Base-by-base conservation (phyloP, 2,888 invertebrate species). In the Thalpophila matura region DNA sequence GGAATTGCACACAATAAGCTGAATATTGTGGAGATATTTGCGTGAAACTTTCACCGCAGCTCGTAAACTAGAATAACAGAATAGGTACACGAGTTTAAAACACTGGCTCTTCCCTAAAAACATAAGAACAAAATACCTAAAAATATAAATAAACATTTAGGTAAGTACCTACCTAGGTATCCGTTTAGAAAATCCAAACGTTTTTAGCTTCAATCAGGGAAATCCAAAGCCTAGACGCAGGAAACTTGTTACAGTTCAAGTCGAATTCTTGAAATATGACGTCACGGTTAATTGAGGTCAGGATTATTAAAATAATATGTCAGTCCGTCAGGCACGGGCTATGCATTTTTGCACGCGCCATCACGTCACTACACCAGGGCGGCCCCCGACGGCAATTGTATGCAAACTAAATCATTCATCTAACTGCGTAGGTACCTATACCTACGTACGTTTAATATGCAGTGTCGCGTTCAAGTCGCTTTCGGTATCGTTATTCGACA, bases 261-360 rank as follows among this genome's bases (percentile, higher is more conserved):
- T 50, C n/a, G 12, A 33, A 40, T 53, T 45, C 49, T 49, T 56
- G 47, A 24, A 14, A 38, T 7, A 5, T 67, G 47, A 62, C 62
- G 49, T 69, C 54, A 62, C 6, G 9, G 18, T 20, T 54, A 26
- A 76, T 70, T 76, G 55, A 76, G 81, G 81, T 82, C 77, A 69
- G 75, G 76, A 82, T 83, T 81, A 83, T 81, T 79, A 79, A 80
- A 74, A 79, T 53, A 74, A 79, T 53, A 77, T 74, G 69, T 62
- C 74, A 64, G 64, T 45, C 50, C 20, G 20, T 43, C 68, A 74
- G 67, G 65, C 56, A 61, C 70, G 54, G 59, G 62, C 74, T 80
- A 80, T 85, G 84, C 91, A 91, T 91, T 87, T 89, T 86, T 89
- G 89, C 92, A 91, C 90, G 91, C 84, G 73, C 81, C 60, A 63